A percentile compares a stretch with the other conserved stretches of the same genome.
Conservation (phyloP, 2,888 invertebrate species). For the Euspilapteryx auroguttella region DNA sequence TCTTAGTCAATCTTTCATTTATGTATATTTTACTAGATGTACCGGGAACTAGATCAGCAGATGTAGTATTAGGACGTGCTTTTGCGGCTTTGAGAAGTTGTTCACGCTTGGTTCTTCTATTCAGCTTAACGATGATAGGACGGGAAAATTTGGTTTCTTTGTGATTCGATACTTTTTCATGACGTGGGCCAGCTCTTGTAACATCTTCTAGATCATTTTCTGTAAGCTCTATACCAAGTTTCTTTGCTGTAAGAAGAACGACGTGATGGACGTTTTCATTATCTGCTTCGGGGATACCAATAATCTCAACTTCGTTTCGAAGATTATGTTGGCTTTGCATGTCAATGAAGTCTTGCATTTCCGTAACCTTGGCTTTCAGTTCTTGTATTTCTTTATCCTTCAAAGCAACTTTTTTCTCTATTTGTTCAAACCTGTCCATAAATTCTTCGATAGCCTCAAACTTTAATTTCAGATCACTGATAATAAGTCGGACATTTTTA, state of each 20-base stretch:
- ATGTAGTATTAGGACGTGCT: no score
- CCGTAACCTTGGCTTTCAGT: neutral
- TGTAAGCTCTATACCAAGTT: neutral
- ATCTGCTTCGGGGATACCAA: neutral
- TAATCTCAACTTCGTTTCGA: no score
- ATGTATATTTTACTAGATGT: no score
- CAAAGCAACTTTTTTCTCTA: neutral
- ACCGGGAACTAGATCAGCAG: no score
- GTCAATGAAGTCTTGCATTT: neutral
- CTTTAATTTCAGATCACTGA: neutral
- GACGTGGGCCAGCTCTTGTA: neutral
- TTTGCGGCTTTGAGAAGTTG: no score
- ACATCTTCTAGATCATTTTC: neutral
- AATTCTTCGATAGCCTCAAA: neutral
- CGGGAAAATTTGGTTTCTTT: no score
- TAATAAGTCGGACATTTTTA: neutral
- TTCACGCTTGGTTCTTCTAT: no score
- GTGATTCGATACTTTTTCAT: no score
- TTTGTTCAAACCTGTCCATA: neutral
- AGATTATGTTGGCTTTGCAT: neutral
- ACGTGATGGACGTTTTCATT: constrained; percentile 1
- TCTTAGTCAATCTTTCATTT: no score
- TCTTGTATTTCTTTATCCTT: neutral
- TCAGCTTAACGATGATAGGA: no score
- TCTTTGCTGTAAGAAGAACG: neutral